Base-by-base conservation (phyloP, 2,888 invertebrate species). In the Loripinus fragilis region DNA sequence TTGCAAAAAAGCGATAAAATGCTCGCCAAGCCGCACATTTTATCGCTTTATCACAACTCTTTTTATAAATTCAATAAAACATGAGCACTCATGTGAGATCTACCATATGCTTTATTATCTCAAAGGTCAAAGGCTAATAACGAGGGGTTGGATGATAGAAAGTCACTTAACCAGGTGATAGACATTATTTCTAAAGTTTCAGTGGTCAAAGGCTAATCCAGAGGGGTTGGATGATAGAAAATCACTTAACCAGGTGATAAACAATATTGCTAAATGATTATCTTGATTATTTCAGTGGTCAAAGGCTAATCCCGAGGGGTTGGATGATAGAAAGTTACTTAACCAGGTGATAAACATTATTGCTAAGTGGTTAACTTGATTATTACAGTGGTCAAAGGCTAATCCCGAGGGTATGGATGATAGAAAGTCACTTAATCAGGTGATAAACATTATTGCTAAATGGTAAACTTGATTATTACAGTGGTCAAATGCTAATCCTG, bases 201-300 rank as follows among this genome's bases (percentile, higher is more conserved):
- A 88, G 88, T 87, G 86, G 86, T 73, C 74, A 23, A 20, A 60
- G 15, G 78, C 85, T 25, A 73, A 80, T 68, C 86, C 86, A 20
- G 81, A 80, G 20, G 88, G 88, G 15, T 38, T 71, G 3, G 73
- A 35, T 2, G 68, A 74, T n/a, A 84, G 83, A 69, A 69, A 68
- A 17, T 67, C 82, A 2, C 55, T 85, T 41, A 33, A 60, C 33
- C 60, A 72, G 1, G 75, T 87, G 17, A 70, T 88, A 20, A 81
- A 85, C 38, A 70, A 70, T 15, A 74, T 42, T 42, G 8, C n/a
- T n/a, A n/a, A n/a, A n/a, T 38, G 38, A 5, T 38, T 12, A 38
- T 8, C 38, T 38, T 38, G 38, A 15, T 45, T 45, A 3, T 52
- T 33, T n/a, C 79, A 88, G 88, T 87, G 86, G 86, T 73, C 74